Evolutionary conservation across 2,797 vertebrate species (phyloP).

Genomic region (Rachycentron canadum): DNA sequence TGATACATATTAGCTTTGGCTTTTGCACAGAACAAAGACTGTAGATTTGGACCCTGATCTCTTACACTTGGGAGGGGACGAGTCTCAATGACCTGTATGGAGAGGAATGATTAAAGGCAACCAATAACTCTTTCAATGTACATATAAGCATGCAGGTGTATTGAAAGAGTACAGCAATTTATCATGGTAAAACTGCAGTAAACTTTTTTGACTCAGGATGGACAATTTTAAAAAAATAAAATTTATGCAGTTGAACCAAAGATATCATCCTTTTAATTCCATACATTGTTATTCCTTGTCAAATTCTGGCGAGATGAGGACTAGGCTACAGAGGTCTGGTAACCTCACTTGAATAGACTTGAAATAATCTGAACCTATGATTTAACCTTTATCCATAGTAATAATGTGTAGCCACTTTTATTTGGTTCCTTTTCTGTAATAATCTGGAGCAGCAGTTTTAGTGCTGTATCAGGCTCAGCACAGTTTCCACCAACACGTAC

Average conservation of each 20-base stretch:
- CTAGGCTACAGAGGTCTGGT: no score
- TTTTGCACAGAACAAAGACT: background rate
- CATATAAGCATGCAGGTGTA: background rate
- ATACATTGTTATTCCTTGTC: background rate
- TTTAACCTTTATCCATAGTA: constrained; percentile 10
- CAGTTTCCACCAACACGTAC: constrained; percentile 42
- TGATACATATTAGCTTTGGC: background rate
- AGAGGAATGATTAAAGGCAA: constrained; percentile 12
- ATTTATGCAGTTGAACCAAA: background rate
- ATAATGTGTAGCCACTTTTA: constrained; percentile 12
- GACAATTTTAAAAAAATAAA: background rate
- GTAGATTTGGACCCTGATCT: background rate
- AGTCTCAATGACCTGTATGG: background rate
- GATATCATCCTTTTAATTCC: background rate
- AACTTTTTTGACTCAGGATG: background rate
- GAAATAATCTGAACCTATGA: constrained; percentile 14
- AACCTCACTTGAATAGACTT: background rate
- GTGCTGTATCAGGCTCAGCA: constrained; percentile 32
- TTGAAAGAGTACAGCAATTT: background rate
- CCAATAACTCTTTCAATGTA: background rate
- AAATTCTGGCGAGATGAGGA: no score
- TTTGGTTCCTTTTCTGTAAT: constrained; percentile 10
- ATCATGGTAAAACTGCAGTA: background rate
- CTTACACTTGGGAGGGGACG: background rate
- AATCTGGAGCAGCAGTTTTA: constrained; percentile 13